Conservation (phyloP, 2,113 vertebrate genomes). For the Pachycephala philippinensis region DNA sequence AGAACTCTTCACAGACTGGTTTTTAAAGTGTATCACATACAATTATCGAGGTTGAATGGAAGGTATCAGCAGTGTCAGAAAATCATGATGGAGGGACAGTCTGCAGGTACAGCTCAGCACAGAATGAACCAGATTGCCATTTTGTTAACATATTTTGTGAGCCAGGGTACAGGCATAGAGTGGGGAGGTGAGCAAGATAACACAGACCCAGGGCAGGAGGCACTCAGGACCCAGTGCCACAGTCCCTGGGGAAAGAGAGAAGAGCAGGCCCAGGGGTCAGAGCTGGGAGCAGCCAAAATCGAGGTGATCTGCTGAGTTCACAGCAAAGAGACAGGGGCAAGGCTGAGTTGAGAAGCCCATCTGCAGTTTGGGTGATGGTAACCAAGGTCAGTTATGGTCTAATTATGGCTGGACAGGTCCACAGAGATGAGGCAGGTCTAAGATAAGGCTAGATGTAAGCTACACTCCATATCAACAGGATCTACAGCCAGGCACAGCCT, state of each 20-base stretch:
- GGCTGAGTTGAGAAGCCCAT: not conserved
- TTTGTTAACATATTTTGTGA: not conserved
- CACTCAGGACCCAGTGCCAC: not conserved
- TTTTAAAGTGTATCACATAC: not conserved
- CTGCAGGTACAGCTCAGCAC: not conserved
- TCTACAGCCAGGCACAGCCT: not conserved
- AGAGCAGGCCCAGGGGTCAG: not conserved
- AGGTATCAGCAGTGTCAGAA: not conserved
- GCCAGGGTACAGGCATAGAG: accelerated
- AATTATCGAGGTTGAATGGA: not conserved
- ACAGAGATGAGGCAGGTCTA: too few relatives aligned
- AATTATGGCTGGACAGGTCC: accelerated
- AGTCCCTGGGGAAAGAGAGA: not conserved
- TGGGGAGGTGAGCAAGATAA: accelerated
- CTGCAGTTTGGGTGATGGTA: not conserved
- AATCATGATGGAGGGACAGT: not conserved
- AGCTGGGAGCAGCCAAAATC: not conserved
- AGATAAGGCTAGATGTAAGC: accelerated
- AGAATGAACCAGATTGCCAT: not conserved
- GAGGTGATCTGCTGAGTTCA: not conserved
- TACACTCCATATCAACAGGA: accelerated
- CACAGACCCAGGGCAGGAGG: not conserved
- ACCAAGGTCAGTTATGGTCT: not conserved
- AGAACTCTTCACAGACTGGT: not conserved
- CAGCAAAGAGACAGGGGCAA: accelerated